Base-by-base conservation (phyloP, 2,113 vertebrate species). In the Eretmochelys imbricata region DNA sequence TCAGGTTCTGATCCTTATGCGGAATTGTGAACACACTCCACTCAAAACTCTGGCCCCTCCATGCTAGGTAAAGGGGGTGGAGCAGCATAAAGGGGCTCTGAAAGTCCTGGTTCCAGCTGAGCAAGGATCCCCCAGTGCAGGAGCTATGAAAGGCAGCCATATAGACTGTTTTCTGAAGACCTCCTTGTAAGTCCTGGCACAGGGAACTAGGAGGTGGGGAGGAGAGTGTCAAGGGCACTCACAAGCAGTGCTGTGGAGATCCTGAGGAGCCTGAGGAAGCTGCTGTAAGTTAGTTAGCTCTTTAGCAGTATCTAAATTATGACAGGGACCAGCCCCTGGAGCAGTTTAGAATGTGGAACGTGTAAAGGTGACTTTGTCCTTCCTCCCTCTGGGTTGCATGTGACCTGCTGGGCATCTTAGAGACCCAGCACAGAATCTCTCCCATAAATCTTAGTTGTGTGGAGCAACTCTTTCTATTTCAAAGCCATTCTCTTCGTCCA, bases 391-490 rank as follows among this genome's bases (percentile, higher is more conserved):
- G 42, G 29, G 8, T 54, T 9, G 4, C 2, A 20, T 65, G 10
- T 42, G 10, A 25, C n/a, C n/a, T 82, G 25, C 24, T 78, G 25
- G 42, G 46, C 25, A 27, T 29, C 25, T 27, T 78, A 25, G 25
- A 78, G 75, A 46, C 42, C 10, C 12, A 48, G 25, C 75, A 78
- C 46, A 46, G 24, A 48, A 78, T 48, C 6, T 78, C 22, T 7
- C 42, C 46, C 20, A 78, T 48, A 78, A 78, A 78, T 48, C 75
- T 78, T 46, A 72, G 22, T 22, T 85, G 48, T 53, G 25, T 3
- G 69, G 6, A 24, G 57, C 0, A 46, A 9, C 50, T 8, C 53
- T 5, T 12, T 0, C 13, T 2, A 29, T 38, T 24, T 82, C 50
- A 2, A 31, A 29, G 79, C 75, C 6, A 3, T 55, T 13, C 0